These are phyloP conservation scores for Ochotona princeps DNA, from an alignment of 2,113 vertebrate species.

Conservation along the genomic window DNA sequence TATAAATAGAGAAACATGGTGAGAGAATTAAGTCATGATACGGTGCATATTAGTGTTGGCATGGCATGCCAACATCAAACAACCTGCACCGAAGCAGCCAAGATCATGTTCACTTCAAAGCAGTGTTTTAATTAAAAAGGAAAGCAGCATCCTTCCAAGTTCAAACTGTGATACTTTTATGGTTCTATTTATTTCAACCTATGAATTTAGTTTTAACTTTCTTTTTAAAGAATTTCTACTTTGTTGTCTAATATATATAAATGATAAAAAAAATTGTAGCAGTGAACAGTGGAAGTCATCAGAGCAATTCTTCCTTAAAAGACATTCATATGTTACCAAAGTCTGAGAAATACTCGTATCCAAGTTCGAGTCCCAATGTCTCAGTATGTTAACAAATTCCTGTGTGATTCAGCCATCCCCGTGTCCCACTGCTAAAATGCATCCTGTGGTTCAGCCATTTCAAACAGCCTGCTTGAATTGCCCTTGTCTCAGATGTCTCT, in stretches of 20 bases:
- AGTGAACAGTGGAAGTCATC: background rate
- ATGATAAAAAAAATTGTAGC: slow-evolving; percentile 32
- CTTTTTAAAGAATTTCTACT: background rate
- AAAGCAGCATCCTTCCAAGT: background rate
- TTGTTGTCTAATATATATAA: background rate
- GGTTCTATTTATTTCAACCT: slow-evolving; percentile 43
- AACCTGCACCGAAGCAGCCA: background rate
- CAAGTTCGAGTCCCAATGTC: slow-evolving; percentile 11
- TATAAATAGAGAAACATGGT: background rate
- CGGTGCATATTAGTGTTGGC: accelerated
- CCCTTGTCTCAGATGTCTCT: background rate
- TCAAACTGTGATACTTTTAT: background rate
- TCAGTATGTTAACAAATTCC: background rate
- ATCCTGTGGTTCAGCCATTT: background rate
- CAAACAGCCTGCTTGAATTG: background rate
- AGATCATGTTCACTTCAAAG: background rate
- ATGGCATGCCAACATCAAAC: background rate
- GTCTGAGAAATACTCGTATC: background rate
- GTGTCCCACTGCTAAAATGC: background rate
- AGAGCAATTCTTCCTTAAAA: slow-evolving; percentile 38
- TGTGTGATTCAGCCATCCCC: background rate
- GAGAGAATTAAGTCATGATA: background rate
- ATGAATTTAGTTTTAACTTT: slow-evolving; percentile 2
- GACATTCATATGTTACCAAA: background rate
- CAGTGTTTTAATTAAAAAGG: background rate